A percentile compares a stretch with the other conserved stretches of the same genome.
phyloP scores from a whole-genome alignment of 1,140 invertebrate species.

The Polypedilum vanderplanki region DNA sequence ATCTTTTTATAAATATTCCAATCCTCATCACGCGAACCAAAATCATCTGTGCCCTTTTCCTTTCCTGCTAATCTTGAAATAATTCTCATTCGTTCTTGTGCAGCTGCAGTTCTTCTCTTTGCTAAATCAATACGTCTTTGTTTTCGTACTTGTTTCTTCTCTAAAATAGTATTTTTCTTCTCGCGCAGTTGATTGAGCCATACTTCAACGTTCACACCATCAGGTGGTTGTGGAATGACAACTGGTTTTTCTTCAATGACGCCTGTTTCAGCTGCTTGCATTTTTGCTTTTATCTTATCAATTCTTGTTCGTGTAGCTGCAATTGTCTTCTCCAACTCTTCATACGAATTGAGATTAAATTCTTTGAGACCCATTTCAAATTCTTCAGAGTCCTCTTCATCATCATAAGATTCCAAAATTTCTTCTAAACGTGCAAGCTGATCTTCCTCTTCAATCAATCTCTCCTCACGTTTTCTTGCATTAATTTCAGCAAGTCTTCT shows the following conservation, averaged over 20 bases:
- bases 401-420: constrained; percentile 44
- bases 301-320: constrained; percentile 65
- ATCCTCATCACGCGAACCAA: constrained; percentile 87
- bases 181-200: constrained; percentile 63
- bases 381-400: constrained; percentile 36
- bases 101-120: constrained; percentile 77
- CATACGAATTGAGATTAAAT: constrained; percentile 50
- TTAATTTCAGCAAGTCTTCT: constrained; percentile 75
- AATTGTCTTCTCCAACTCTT: constrained; percentile 62
- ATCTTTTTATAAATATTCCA: constrained; percentile 95
- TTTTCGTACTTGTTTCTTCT: constrained; percentile 59
- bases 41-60: constrained; percentile 83
- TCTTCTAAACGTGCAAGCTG: constrained; percentile 69
- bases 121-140: constrained; percentile 82
- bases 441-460: constrained; percentile 81
- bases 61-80: constrained; percentile 80
- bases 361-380: constrained; percentile 51
- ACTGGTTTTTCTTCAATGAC: constrained; percentile 48
- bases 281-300: constrained; percentile 72
- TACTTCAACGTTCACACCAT: constrained; percentile 42
- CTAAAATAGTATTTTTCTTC: constrained; percentile 58
- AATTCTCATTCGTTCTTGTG: constrained; percentile 88
- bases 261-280: constrained; percentile 55
- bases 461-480: constrained; percentile 74
- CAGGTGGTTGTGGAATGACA: constrained; percentile 44